Base-by-base conservation (phyloP, 2,888 invertebrate genomes). In the Saturnia japonica region DNA sequence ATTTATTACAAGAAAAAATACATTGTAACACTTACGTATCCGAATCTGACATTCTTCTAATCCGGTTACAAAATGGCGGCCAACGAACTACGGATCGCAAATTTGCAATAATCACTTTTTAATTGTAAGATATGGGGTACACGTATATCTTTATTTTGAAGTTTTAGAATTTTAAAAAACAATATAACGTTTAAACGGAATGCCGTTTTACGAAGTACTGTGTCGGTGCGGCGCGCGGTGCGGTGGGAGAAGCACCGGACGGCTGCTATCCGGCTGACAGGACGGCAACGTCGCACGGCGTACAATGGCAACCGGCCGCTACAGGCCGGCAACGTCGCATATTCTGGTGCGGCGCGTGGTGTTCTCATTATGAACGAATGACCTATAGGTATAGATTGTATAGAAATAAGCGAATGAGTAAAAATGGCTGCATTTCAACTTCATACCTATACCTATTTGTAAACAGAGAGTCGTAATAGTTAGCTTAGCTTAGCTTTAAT, bases 151-250 rank as follows among this genome's bases (percentile, higher is more conserved):
- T 19, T 25, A 25, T 28, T n/a, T 16, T 68, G 22, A 19, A 34
- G 4, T 34, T 28, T 45, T 14, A 28, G 19, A 28, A 28, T 11
- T 34, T 43, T 11, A 47, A 71, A 69, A 73, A 74, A 74, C 72
- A 75, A 77, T 76, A 78, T 74, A 73, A 75, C 80, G 80, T 80
- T 76, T 78, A 77, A 71, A 73, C 76, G 70, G 74, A 73, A 71
- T 72, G 82, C 81, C 78, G 75, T 82, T 78, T 75, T 71, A 73
- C 72, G 76, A 76, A 76, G 78, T 75, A 86, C 86, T 85, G 85
- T 77, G 64, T 68, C 42, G 70, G 57, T 42, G 22, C 67, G 68
- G 68, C 68, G 62, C 68, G 62, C 67, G 74, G 73, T 43, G 67
- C 66, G 72, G 75, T 74, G 57, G 73, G 57, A 60, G 57, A 60